A percentile compares a stretch with the other conserved stretches of the same genome.
Evolutionary conservation across 30 jellyfish, hydroid and myxozoan genomes (phyloP).

Genomic region (Pseudorhiza aurosa): DNA sequence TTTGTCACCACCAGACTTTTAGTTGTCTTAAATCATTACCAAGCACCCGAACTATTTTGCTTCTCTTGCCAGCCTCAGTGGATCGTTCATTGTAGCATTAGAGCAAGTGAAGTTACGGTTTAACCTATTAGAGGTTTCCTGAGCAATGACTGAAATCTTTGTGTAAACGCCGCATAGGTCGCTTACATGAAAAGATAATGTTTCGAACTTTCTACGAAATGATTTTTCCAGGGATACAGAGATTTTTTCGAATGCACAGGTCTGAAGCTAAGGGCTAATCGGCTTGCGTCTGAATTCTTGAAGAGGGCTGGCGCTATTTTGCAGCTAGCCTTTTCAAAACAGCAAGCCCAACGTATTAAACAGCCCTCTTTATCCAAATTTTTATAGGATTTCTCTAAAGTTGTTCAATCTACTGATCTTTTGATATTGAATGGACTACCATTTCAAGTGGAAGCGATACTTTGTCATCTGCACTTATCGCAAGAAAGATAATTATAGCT

Average conservation of each 20-base stretch:
- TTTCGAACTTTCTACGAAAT: constrained; percentile 39
- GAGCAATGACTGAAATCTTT: background rate
- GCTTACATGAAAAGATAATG: constrained; percentile 11
- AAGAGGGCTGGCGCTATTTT: constrained; percentile 36
- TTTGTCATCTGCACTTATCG: background rate
- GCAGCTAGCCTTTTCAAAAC: constrained; percentile 15
- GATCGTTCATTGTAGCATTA: too few relatives aligned
- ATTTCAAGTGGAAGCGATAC: background rate
- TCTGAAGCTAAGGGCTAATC: constrained; percentile 1
- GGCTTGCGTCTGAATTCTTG: constrained; percentile 38
- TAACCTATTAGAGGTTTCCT: constrained; percentile 33
- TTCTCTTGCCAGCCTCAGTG: too few relatives aligned
- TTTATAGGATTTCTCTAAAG: constrained; percentile 27
- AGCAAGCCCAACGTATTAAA: constrained; percentile 11
- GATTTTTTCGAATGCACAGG: background rate
- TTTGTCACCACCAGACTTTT: too few relatives aligned
- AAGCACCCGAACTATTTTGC: too few relatives aligned
- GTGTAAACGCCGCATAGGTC: constrained; percentile 5
- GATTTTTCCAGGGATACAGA: constrained; percentile 55
- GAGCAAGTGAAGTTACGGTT: background rate
- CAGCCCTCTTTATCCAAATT: constrained; percentile 14
- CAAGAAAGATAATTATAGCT: background rate
- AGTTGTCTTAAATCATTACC: too few relatives aligned
- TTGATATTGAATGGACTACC: background rate
- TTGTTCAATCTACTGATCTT: background rate